Evolutionary conservation across 2,797 vertebrate species (phyloP).

Genomic region (Cheirogaleus major): DNA sequence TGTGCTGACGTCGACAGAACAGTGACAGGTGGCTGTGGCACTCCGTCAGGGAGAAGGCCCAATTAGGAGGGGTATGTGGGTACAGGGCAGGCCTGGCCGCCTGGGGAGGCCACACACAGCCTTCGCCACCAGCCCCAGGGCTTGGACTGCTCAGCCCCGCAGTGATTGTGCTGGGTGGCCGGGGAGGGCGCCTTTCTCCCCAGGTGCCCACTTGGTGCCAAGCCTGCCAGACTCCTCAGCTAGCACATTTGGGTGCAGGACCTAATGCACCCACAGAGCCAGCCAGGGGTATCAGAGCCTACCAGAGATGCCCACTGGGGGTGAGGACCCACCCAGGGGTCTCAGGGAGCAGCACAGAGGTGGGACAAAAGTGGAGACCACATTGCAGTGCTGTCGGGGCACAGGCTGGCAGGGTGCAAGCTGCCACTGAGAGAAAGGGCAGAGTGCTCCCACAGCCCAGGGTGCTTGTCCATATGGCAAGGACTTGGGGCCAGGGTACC

Average conservation of each 20-base stretch:
- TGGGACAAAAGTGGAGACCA: background rate
- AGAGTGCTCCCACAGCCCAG: background rate
- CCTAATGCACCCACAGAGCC: background rate
- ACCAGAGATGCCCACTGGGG: accelerated
- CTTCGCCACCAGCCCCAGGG: background rate
- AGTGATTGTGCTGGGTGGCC: background rate
- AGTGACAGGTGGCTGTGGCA: background rate
- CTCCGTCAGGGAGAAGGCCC: slow-evolving; percentile 39
- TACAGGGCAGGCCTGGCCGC: background rate
- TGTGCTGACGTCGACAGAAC: slow-evolving; percentile 25
- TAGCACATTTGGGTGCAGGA: background rate
- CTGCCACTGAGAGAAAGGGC: background rate
- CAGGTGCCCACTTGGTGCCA: background rate
- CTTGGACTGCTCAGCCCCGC: background rate
- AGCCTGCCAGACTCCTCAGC: background rate
- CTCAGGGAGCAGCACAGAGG: background rate
- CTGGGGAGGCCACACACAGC: background rate
- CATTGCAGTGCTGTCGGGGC: no score
- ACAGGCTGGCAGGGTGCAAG: background rate
- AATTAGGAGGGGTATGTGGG: background rate
- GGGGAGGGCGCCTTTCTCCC: background rate
- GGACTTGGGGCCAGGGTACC: background rate
- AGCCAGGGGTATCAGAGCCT: no score
- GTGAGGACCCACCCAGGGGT: background rate
- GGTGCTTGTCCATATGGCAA: background rate